Evolutionary conservation across 2,888 invertebrate species (phyloP).

Genomic region (Labia minor): DNA sequence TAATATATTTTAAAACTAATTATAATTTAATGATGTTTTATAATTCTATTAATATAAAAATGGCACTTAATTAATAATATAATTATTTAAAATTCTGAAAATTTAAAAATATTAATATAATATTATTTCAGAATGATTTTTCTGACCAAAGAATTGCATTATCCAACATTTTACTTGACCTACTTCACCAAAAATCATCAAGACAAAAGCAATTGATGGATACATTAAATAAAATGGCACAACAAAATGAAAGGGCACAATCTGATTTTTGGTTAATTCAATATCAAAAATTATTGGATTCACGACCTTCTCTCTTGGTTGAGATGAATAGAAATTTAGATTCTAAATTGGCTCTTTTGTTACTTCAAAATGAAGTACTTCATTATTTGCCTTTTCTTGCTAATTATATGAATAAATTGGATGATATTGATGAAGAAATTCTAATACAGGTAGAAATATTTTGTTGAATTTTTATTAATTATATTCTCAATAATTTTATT

Average conservation of each 20-base stretch:
- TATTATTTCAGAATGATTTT: conserved; percentile 46
- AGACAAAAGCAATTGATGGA: conserved; percentile 53
- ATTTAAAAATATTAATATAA: not conserved
- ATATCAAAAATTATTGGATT: conserved; percentile 71
- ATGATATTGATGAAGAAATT: conserved; percentile 22
- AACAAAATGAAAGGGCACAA: conserved; percentile 33
- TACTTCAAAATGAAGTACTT: conserved; percentile 59
- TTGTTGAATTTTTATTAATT: too few relatives aligned
- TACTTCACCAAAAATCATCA: conserved; percentile 55
- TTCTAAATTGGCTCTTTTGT: conserved; percentile 53
- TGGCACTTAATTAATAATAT: too few relatives aligned
- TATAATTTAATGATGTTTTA: conserved; percentile 22
- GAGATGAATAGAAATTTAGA: conserved; percentile 52
- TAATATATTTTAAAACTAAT: too few relatives aligned
- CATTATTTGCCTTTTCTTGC: conserved; percentile 67
- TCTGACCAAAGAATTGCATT: conserved; percentile 55
- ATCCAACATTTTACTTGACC: conserved; percentile 53
- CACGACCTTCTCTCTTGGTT: conserved; percentile 54
- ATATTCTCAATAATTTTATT: too few relatives aligned
- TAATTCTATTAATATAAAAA: too few relatives aligned
- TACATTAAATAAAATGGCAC: conserved; percentile 62
- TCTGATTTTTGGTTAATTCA: conserved; percentile 60
- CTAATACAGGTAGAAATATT: conserved; percentile 24
- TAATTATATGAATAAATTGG: conserved; percentile 42
- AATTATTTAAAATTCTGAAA: too few relatives aligned